These are phyloP conservation scores for Poecilia gillii DNA, from an alignment of 2,797 vertebrate species.

Conservation along the genomic window DNA sequence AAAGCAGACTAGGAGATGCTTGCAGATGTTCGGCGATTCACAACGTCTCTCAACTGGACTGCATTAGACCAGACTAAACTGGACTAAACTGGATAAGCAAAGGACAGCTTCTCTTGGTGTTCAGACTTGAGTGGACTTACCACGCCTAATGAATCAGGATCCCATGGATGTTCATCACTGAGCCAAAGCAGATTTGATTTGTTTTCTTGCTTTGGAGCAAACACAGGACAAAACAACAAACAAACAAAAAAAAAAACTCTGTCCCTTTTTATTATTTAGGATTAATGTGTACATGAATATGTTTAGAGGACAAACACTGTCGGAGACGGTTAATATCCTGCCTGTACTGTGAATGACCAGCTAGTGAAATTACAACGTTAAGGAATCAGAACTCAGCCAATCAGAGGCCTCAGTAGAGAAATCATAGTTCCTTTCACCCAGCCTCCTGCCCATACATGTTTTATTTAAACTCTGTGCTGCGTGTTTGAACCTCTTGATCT, in stretches of 20 bases:
- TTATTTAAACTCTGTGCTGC: constrained; percentile 24
- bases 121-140: constrained; percentile 34
- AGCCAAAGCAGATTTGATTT: constrained; percentile 23
- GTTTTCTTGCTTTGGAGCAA: constrained; percentile 42
- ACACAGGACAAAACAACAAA: constrained; percentile 25
- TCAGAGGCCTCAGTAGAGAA: constrained; percentile 56
- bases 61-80: constrained; percentile 35
- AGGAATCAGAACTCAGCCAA: constrained; percentile 59
- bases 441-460: constrained; percentile 38
- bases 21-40: constrained; percentile 45
- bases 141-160: constrained; percentile 31
- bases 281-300: constrained; percentile 43
- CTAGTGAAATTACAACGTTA: constrained; percentile 67
- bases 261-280: constrained; percentile 41
- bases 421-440: constrained; percentile 52
- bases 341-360: constrained; percentile 68
- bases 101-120: constrained; percentile 11
- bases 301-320: constrained; percentile 44
- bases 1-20: constrained; percentile 39
- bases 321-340: constrained; percentile 47
- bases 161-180: constrained; percentile 17
- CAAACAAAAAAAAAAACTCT: constrained; percentile 10
- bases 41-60: constrained; percentile 28
- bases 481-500: constrained; percentile 69
- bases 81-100: constrained; percentile 60